Evolutionary conservation across 2,888 invertebrate genomes (phyloP).

Genomic region (Cataglyphis albicans): DNA sequence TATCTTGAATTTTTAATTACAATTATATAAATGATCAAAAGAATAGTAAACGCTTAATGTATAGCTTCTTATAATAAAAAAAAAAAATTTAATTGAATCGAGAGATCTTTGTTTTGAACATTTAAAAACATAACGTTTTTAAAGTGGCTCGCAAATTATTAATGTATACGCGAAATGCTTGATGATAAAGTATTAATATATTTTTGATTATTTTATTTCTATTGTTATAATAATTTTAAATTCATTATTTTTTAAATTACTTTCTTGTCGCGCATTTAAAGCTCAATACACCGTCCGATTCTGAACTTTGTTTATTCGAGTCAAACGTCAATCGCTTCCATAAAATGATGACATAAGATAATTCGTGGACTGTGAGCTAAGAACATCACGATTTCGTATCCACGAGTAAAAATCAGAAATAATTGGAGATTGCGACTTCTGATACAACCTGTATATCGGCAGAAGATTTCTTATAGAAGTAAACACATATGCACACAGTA

Average conservation of each 20-base stretch:
- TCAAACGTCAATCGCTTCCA: background rate
- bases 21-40: background rate
- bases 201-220: background rate
- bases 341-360: slow-evolving; percentile 7
- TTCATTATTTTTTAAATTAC: slow-evolving; percentile 16
- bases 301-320: background rate
- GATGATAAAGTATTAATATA: background rate
- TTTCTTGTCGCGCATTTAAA: background rate
- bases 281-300: slow-evolving; percentile 28
- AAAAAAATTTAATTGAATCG: background rate
- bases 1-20: background rate
- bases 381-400: background rate
- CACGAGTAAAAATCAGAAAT: background rate
- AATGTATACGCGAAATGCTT: background rate
- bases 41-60: background rate
- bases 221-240: background rate
- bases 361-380: background rate
- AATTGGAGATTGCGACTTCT: background rate
- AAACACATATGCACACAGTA: background rate
- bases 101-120: background rate
- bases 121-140: background rate
- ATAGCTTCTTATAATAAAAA: background rate
- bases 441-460: background rate
- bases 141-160: background rate
- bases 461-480: background rate